These are phyloP conservation scores for Prinia subflava DNA, from an alignment of 2,113 vertebrate species.

Conservation along the genomic window DNA sequence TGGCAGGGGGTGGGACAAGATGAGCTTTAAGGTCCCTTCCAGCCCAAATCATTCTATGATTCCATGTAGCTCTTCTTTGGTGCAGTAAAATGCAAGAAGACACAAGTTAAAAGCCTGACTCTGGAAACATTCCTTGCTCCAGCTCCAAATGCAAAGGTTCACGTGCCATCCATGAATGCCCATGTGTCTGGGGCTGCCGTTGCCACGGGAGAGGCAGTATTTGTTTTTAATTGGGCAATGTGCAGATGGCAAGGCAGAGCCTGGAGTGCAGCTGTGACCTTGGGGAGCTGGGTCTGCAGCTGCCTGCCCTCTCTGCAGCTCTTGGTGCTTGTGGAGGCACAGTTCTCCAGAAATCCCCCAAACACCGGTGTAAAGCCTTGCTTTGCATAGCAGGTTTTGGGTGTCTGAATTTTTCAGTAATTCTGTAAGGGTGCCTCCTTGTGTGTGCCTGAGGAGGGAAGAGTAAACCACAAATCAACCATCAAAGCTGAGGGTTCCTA, in stretches of 20 bases:
- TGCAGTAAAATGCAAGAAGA: not conserved
- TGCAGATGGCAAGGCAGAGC: slow-evolving; percentile 50
- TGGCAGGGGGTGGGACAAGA: not conserved
- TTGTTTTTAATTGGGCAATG: slow-evolving; percentile 65
- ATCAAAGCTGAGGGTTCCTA: not conserved
- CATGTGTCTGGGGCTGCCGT: slow-evolving; percentile 28
- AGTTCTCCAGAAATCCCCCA: not conserved
- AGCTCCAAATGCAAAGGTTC: not conserved
- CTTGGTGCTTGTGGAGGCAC: not conserved
- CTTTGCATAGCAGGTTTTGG: not conserved
- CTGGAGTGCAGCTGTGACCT: slow-evolving; percentile 49
- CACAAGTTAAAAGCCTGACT: not conserved
- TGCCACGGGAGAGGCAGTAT: slow-evolving; percentile 49
- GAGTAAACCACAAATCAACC: not conserved
- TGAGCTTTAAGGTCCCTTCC: not conserved
- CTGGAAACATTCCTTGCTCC: not conserved
- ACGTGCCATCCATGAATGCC: not conserved
- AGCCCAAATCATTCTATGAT: not conserved
- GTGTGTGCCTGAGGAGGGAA: not conserved
- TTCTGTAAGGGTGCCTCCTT: not conserved
- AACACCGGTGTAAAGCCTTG: not conserved
- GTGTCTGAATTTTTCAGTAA: not conserved
- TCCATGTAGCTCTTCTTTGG: not conserved
- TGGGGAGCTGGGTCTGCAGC: slow-evolving; percentile 30
- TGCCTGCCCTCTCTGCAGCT: not conserved